These are phyloP conservation scores for Geothlypis trichas DNA, from an alignment of 2,113 vertebrate genomes.

Conservation along the genomic window DNA sequence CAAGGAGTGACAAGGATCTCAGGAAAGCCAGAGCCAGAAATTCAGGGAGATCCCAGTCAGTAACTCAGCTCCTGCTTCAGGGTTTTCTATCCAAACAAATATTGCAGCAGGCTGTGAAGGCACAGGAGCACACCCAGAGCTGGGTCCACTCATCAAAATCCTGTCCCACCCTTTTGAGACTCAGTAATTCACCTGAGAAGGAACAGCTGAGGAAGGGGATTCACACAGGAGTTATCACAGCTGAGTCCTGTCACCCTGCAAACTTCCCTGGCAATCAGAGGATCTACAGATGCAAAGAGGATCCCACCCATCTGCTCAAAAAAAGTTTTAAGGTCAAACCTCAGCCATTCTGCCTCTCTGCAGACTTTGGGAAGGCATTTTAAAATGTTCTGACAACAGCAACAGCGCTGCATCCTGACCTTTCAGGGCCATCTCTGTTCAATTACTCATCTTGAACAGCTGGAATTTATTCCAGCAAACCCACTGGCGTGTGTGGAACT, in stretches of 20 bases:
- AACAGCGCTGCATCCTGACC: background rate
- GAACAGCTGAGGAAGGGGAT: background rate
- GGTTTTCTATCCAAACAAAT: background rate
- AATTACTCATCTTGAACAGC: background rate
- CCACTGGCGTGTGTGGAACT: background rate
- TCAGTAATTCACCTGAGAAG: background rate
- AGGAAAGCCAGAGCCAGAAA: background rate
- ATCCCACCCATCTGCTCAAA: background rate
- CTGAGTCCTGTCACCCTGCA: background rate
- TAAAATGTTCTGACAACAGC: background rate
- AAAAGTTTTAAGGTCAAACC: background rate
- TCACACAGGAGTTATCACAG: background rate
- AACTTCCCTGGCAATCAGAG: background rate
- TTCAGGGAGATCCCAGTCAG: background rate
- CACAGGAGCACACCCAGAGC: background rate
- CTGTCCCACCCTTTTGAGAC: background rate
- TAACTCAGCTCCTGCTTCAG: background rate
- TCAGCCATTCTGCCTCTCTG: background rate
- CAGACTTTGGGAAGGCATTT: background rate
- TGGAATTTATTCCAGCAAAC: background rate
- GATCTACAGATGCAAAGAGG: background rate
- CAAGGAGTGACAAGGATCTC: background rate
- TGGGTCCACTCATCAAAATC: background rate
- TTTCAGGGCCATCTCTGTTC: background rate
- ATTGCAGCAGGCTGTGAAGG: background rate